Evolutionary conservation across 2,888 invertebrate genomes (phyloP).

Genomic region (Belgica antarctica): DNA sequence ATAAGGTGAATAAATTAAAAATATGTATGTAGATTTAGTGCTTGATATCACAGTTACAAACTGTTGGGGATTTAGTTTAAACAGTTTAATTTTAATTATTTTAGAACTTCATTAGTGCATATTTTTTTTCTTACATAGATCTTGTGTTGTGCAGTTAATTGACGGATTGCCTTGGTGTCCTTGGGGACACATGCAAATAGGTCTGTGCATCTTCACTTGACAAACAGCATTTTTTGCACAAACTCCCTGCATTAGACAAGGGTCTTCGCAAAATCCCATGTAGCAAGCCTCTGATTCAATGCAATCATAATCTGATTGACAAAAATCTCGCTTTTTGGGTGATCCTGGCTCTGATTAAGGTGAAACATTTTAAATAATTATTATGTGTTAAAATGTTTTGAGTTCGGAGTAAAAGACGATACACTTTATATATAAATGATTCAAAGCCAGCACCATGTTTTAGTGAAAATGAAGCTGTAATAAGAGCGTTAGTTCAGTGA

Average conservation of each 20-base stretch:
- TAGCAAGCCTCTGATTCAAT: constrained; percentile 79
- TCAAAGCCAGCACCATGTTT: too few species aligned
- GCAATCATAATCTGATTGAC: constrained; percentile 80
- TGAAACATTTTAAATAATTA: background rate
- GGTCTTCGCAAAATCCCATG: constrained; percentile 77
- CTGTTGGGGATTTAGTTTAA: too few species aligned
- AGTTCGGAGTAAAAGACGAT: too few species aligned
- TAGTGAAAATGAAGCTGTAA: background rate
- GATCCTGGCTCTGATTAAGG: constrained; percentile 57
- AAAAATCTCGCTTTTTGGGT: constrained; percentile 72
- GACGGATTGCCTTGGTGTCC: constrained; percentile 80
- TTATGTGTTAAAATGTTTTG: too few species aligned
- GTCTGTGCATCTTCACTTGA: constrained; percentile 77
- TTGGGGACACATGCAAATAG: constrained; percentile 76
- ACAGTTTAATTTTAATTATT: background rate
- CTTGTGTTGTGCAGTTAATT: constrained; percentile 71
- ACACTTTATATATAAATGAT: too few species aligned
- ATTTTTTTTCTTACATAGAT: constrained; percentile 68
- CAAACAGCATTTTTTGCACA: constrained; percentile 76
- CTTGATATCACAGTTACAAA: too few species aligned
- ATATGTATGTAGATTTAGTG: too few species aligned
- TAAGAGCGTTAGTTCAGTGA: too few species aligned
- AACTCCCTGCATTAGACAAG: constrained; percentile 76
- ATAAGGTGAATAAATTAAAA: background rate
- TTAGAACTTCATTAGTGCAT: background rate